A percentile compares a stretch with the other conserved stretches of the same genome.
Evolutionary conservation across 2,113 vertebrate species (phyloP).

Genomic region (Alligator mississippiensis): DNA sequence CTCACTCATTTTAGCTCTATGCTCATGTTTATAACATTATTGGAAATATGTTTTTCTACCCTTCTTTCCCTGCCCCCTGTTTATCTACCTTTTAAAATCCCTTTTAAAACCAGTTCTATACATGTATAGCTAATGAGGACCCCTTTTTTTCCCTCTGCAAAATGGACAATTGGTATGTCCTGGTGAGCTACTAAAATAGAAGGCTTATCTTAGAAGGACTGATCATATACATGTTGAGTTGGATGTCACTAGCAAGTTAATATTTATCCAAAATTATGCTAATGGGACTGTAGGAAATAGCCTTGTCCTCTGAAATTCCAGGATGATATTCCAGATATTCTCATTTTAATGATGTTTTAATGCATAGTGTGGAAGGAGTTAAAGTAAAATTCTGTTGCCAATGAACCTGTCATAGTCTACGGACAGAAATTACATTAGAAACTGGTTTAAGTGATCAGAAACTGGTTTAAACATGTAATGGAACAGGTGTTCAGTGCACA

Average conservation of each 20-base stretch:
- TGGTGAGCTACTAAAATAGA: background rate
- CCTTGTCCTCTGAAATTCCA: background rate
- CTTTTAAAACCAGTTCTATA: background rate
- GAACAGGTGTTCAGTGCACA: no score
- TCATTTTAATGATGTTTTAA: background rate
- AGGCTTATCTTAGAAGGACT: background rate
- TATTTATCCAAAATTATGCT: background rate
- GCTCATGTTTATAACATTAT: background rate
- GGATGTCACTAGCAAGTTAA: background rate
- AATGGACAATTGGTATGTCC: background rate
- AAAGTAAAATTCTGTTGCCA: background rate
- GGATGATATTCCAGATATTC: background rate
- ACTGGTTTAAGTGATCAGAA: no score
- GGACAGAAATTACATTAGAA: background rate
- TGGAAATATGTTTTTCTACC: background rate
- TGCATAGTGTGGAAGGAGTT: background rate
- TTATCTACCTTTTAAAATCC: background rate
- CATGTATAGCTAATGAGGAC: background rate
- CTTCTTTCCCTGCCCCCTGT: background rate
- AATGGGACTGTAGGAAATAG: background rate
- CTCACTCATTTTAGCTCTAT: background rate
- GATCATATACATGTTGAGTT: background rate
- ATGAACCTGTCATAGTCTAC: background rate
- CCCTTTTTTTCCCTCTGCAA: background rate
- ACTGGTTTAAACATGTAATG: no score